Evolutionary conservation across 2,797 vertebrate species (phyloP).

Genomic region (Notolepis coatsorum): DNA sequence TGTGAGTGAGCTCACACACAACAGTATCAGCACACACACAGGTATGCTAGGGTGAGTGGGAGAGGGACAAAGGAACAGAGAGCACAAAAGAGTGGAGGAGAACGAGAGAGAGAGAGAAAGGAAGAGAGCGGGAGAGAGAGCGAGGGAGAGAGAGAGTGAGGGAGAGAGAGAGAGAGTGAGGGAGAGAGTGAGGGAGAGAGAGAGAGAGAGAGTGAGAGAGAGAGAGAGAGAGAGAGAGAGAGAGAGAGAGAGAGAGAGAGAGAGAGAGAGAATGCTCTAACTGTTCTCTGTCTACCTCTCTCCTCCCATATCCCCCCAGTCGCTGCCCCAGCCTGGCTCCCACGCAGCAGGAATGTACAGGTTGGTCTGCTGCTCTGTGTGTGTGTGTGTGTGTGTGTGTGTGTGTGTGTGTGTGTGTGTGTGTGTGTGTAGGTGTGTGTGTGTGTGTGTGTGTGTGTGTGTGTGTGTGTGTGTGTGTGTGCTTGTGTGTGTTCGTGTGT

Average conservation of each 20-base stretch:
- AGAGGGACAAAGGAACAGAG: constrained; percentile 69
- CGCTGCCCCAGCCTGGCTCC: constrained; percentile 68
- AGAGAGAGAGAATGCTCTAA: constrained; percentile 56
- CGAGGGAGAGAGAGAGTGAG: constrained; percentile 65
- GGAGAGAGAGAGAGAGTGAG: constrained; percentile 52
- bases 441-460: neutral
- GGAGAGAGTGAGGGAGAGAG: constrained; percentile 59
- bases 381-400: constrained; percentile 24
- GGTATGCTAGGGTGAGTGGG: constrained; percentile 62
- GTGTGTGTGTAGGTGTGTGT: no score
- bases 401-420: constrained; percentile 16
- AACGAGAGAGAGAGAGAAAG: constrained; percentile 62
- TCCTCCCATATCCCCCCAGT: constrained; percentile 55
- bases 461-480: neutral
- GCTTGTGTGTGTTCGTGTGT: neutral
- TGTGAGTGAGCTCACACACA: constrained; percentile 17
- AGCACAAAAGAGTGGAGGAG: constrained; percentile 55
- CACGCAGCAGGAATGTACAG: constrained; percentile 76
- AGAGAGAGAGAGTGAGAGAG: constrained; percentile 57
- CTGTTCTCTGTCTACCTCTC: constrained; percentile 50
- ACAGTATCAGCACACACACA: constrained; percentile 58
- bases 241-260: constrained; percentile 60
- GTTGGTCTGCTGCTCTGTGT: constrained; percentile 37
- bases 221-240: no score
- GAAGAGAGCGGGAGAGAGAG: constrained; percentile 49